These are phyloP conservation scores for Reinhardtius hippoglossoides DNA, from an alignment of 2,113 vertebrate genomes.

Conservation along the genomic window DNA sequence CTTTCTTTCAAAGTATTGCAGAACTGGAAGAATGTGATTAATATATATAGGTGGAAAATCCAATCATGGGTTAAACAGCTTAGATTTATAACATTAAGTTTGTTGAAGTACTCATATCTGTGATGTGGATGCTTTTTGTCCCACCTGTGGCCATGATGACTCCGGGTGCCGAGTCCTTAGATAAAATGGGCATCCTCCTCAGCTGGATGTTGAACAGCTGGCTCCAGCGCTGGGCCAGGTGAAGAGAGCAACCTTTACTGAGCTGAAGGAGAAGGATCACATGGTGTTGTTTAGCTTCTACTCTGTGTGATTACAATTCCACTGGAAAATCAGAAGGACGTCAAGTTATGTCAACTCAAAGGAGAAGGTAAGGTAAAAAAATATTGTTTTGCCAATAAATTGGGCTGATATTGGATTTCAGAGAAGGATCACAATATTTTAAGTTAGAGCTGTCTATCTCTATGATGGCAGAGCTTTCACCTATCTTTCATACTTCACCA, in stretches of 20 bases:
- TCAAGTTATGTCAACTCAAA: background rate
- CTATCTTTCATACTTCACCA: too few species aligned
- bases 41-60: too few species aligned
- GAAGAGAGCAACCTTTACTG: slow-evolving; percentile 93
- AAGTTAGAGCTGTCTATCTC: too few species aligned
- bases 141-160: slow-evolving; percentile 95
- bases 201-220: slow-evolving; percentile 95
- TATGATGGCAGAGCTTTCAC: too few species aligned
- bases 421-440: too few species aligned
- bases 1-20: too few species aligned
- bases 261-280: slow-evolving; percentile 77
- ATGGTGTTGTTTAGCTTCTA: background rate
- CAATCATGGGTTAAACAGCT: too few species aligned
- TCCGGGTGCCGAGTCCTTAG: slow-evolving; percentile 96
- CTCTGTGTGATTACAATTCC: background rate
- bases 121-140: background rate
- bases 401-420: too few species aligned
- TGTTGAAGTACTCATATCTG: background rate
- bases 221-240: slow-evolving; percentile 95
- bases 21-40: too few species aligned
- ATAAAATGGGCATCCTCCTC: slow-evolving; percentile 93
- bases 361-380: too few species aligned
- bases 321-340: background rate
- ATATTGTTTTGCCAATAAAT: too few species aligned
- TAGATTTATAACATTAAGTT: too few species aligned